Base-by-base conservation (phyloP, 2,113 vertebrate genomes). In the Cephalophus harveyi region DNA sequence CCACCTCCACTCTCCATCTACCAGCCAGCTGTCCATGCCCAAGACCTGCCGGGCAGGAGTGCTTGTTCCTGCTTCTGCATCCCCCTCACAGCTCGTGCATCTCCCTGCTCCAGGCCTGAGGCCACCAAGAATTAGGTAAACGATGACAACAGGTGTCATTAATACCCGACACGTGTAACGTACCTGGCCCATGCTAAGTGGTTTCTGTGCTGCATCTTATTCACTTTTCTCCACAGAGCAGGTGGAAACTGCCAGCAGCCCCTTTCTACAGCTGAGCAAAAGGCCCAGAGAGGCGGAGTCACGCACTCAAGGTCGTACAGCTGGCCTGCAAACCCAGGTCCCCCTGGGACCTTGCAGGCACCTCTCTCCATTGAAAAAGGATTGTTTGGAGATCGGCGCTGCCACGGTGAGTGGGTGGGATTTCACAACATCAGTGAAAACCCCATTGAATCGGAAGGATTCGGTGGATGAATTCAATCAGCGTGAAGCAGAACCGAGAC, bases 321-420 rank as follows among this genome's bases (percentile, higher is more conserved):
- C 33, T 2, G 48, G 54, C 30, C 25, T 87, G 25, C 7, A 30
- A 33, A 6, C 55, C 7, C 27, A 15, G 2, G 46, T 25, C 43
- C 64, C 74, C 40, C 86, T 13, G 9, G 74, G 54, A 55, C 16
- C 6, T 9, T 7, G 8, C 2, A 67, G 43, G 50, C 1, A 28
- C 43, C 2, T 1, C 55, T 57, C 15, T 9, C 23, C 52, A 25
- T 8, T 5, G 13, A 30, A 57, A 40, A 50, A 19, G 23, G 16
- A 23, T 59, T 25, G 28, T 43, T 3, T 43, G 52, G 19, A 62
- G 8, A 19, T 13, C 1, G 2, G 36, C 2, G 5, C 17, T 48
- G n/a, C 36, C 23, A 71, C 0, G 1, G 33, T 0, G 8, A 46
- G 9, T 4, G 46, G 36, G 50, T 21, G 3, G 23, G 17, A 17